These are phyloP conservation scores for Scarus forsteni DNA, from an alignment of 2,797 vertebrate genomes.

Conservation along the genomic window DNA sequence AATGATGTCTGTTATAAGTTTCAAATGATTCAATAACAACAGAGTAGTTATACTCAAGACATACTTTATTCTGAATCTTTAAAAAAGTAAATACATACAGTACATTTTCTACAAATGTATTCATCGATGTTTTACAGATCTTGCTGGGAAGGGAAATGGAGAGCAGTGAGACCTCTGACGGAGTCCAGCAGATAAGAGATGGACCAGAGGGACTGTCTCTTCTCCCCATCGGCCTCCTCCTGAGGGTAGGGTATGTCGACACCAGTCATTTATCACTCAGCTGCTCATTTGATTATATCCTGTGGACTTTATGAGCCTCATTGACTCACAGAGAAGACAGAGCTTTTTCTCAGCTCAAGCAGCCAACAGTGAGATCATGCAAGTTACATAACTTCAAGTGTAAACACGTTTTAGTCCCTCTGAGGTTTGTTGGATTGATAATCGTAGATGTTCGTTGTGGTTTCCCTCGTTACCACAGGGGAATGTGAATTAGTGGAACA, in stretches of 20 bases:
- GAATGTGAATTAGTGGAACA: constrained; percentile 8
- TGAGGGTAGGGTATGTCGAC: constrained; percentile 74
- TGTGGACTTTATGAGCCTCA: neutral
- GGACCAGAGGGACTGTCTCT: constrained; percentile 68
- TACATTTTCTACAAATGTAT: neutral
- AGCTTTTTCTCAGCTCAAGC: constrained; percentile 9
- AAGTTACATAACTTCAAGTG: constrained; percentile 46
- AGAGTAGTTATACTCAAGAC: too few relatives aligned
- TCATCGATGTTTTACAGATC: constrained; percentile 18
- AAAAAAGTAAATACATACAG: neutral
- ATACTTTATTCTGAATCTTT: neutral
- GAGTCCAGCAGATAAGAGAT: constrained; percentile 46
- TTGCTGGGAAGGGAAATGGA: constrained; percentile 65
- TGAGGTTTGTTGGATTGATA: constrained; percentile 33
- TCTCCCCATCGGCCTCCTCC: constrained; percentile 75
- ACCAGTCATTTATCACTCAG: neutral
- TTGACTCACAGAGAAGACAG: constrained; percentile 14
- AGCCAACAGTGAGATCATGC: constrained; percentile 40
- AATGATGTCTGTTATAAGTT: too few relatives aligned
- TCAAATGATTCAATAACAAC: too few relatives aligned
- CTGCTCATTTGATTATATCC: neutral
- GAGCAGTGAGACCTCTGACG: constrained; percentile 39
- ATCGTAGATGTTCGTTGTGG: constrained; percentile 28
- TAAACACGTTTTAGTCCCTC: constrained; percentile 43
- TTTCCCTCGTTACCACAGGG: constrained; percentile 12